Evolutionary conservation across 2,888 invertebrate genomes (phyloP), one percentile per base, ranked within the genome.

Genomic region (Cryptosula pallasiana): DNA sequence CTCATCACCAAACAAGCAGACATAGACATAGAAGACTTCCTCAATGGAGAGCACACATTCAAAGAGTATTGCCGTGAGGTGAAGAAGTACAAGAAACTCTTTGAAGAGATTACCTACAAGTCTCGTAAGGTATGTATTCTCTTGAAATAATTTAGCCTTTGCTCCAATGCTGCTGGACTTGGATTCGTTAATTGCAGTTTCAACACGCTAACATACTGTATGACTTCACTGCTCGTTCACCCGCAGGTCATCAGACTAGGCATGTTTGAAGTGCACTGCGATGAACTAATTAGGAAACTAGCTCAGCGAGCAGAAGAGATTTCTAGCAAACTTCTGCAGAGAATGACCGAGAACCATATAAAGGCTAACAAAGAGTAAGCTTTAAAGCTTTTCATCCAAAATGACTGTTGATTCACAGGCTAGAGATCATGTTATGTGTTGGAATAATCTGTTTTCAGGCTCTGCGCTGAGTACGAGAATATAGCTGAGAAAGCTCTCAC

Each of bases 231-330:
- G n/a, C n/a, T n/a, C n/a, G n/a, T 23, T 5, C 5, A 16, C 23
- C 32, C 69, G 29, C 75, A 90, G 74, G 90, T 91, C 0, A 88
- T 91, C 25, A 89, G 90, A 25, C 90, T 92, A 80, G 94, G 93
- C 9, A 89, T 94, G 86, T 96, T 92, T 82, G 91, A 92, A 80
- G 90, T 95, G 82, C 90, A 93, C 83, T 89, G 95, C 72, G 89
- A 88, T 69, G 91, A 91, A 72, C 86, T 95, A 35, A 91, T 95
- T 69, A 87, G 88, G 23, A 87, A 90, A 0, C 84, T 96, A 75
- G 89, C 91, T 5, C 84, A 87, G 16, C 87, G 90, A 34, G 92
- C 93, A 0, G 88, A 89, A 35, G 87, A 87, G 71, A 86, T 93
- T 72, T 90, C 90, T 75, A 89, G 89, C 69, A 88, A 89, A 71